Evolutionary conservation across 30 jellyfish, hydroid and myxozoan species (phyloP).

Genomic region (Chrysaora quinquecirrha): DNA sequence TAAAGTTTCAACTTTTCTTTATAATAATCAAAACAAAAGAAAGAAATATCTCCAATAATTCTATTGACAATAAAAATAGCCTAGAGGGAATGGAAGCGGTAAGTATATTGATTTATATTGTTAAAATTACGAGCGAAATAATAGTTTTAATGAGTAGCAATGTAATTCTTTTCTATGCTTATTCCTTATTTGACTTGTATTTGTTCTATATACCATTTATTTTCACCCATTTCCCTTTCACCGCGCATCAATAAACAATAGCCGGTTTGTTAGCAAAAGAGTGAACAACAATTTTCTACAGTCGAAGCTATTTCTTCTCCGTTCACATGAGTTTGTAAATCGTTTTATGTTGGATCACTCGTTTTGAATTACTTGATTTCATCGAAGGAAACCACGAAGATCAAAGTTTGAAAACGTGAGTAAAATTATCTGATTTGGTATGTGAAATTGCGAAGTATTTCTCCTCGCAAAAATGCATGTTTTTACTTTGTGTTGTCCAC

Average conservation of each 20-base stretch:
- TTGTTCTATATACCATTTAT: slow-evolving; percentile 56
- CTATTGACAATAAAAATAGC: background rate
- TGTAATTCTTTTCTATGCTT: background rate
- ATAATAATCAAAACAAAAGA: background rate
- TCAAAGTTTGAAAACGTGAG: background rate
- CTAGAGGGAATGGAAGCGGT: background rate
- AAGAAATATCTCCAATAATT: background rate
- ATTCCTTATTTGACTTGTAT: slow-evolving; percentile 20
- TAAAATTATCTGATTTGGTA: background rate
- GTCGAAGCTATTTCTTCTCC: background rate
- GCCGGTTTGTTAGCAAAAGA: slow-evolving; percentile 85
- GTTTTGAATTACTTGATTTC: too few relatives aligned
- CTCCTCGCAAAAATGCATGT: too few relatives aligned
- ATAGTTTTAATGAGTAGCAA: background rate
- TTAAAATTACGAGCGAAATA: background rate
- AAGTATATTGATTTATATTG: background rate
- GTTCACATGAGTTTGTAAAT: too few relatives aligned
- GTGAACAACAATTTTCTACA: slow-evolving; percentile 13
- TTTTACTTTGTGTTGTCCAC: too few relatives aligned
- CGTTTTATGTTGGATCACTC: background rate
- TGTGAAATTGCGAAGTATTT: too few relatives aligned
- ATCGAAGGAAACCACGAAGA: background rate
- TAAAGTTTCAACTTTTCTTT: background rate
- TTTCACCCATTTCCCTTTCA: slow-evolving; percentile 70
- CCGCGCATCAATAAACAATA: slow-evolving; percentile 89